Conservation (phyloP, 2,113 vertebrate genomes). For the Ancistrus triradiatus region DNA sequence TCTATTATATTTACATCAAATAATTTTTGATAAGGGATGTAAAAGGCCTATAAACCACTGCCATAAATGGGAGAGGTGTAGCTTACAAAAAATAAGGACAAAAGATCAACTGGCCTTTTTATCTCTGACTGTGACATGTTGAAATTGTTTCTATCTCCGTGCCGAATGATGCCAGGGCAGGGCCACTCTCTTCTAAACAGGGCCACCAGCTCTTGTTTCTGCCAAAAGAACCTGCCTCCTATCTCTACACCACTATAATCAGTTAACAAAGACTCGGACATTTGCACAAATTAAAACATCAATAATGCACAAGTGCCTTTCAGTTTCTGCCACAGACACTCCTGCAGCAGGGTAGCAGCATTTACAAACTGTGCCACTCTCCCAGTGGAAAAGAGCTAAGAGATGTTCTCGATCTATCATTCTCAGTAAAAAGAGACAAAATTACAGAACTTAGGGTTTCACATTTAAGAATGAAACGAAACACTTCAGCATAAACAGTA, state of each 20-base stretch:
- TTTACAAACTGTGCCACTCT: slow-evolving; percentile 26
- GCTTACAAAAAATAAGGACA: slow-evolving; percentile 67
- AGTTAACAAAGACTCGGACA: slow-evolving; percentile 81
- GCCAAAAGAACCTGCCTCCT: slow-evolving; percentile 69
- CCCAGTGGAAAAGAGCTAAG: slow-evolving; percentile 10
- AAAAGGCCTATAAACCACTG: slow-evolving; percentile 75
- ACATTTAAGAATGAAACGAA: slow-evolving; percentile 59
- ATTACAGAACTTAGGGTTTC: slow-evolving; percentile 43
- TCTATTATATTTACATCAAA: slow-evolving; percentile 89
- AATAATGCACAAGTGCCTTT: slow-evolving; percentile 80
- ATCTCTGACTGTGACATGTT: slow-evolving; percentile 62
- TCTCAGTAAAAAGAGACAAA: slow-evolving; percentile 48
- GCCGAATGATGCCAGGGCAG: neutral
- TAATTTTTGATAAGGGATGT: slow-evolving; percentile 91
- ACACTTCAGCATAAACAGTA: slow-evolving; percentile 67
- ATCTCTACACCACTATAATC: slow-evolving; percentile 75
- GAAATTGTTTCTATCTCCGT: slow-evolving; percentile 55
- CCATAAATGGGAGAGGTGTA: slow-evolving; percentile 75
- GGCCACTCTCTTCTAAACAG: slow-evolving; percentile 4
- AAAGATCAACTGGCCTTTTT: slow-evolving; percentile 67
- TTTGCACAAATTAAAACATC: slow-evolving; percentile 82
- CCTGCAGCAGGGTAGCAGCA: slow-evolving; percentile 58
- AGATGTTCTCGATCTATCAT: slow-evolving; percentile 48
- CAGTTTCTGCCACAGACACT: slow-evolving; percentile 69
- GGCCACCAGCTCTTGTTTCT: slow-evolving; percentile 66